Evolutionary conservation across 2,888 invertebrate species (phyloP), one percentile per base, ranked within the genome.

Genomic region (Gari tellinella): DNA sequence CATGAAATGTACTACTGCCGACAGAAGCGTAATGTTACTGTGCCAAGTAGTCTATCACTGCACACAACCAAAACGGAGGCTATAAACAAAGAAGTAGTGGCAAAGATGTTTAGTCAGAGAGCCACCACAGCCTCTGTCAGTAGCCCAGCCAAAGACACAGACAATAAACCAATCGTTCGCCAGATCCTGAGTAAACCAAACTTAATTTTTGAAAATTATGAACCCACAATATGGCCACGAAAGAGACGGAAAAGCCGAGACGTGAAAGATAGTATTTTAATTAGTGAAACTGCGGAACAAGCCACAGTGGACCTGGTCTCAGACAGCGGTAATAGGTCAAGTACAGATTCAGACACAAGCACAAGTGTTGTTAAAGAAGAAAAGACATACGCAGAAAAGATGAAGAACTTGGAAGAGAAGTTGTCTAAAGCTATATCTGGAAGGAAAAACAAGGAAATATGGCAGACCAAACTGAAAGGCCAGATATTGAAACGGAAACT

Each of bases 1-100:
- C 97, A 97, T 91, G 94, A 95, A 87, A 93, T 94, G 88, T 95
- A 95, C 88, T 96, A 96, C 90, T 96, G 97, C 61, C 72, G 67
- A 21, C 40, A 51, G 5, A 65, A 58, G 45, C 52, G 56, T 23
- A 49, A 38, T 17, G 38, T 41, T 31, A 23, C 26, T 51, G 26
- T 48, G 14, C 25, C 61, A 40, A 37, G 48, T 4, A 45, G 17
- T 1, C 19, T 46, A 14, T 48, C 63, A 5, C 23, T 57, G 7
- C 51, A 48, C 41, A 52, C 45, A 5, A 43, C 51, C 3, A 46
- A 57, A 40, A 45, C 26, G 3, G 55, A 43, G 5, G 58, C 37
- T 19, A 19, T 72, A 15, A 56, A 61, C 19, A 68, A 58, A 23
- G 55, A 64, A 40, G 63, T 56, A 14, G 68, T 74, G 19, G 53